Conservation (phyloP, 2,888 invertebrate species). For the Heliconius erato region DNA sequence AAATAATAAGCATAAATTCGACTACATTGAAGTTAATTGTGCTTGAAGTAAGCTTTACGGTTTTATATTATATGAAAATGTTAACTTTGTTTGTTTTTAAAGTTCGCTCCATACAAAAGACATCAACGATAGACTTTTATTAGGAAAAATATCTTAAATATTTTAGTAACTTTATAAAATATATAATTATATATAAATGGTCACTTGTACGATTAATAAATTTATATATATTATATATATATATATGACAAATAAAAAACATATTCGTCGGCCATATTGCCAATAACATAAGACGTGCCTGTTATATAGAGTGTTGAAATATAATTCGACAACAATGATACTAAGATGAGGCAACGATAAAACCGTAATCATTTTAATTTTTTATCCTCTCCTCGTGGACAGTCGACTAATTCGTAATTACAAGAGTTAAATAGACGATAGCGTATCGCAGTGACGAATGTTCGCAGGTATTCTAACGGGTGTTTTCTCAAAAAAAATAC, state of each 20-base stretch:
- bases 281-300: conserved; percentile 31
- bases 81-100: not conserved
- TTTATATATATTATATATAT: conserved; percentile 19
- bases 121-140: conserved; percentile 67
- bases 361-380: conserved; percentile 42
- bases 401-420: conserved; percentile 73
- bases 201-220: not conserved
- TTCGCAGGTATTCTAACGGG: conserved; percentile 78
- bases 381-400: conserved; percentile 38
- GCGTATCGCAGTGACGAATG: conserved; percentile 65
- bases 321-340: conserved; percentile 40
- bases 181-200: too few relatives aligned
- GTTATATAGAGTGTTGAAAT: conserved; percentile 27
- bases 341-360: conserved; percentile 41
- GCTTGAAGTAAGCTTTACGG: not conserved
- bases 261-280: not conserved
- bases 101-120: conserved; percentile 61
- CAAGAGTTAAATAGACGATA: conserved; percentile 73
- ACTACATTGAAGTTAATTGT: not conserved
- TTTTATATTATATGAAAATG: not conserved
- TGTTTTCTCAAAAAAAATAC: conserved; percentile 57
- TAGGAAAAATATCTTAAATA: not conserved
- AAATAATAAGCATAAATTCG: not conserved
- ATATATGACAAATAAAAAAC: not conserved
- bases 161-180: not conserved